Base-by-base conservation (phyloP, 2,113 vertebrate genomes). In the Scophthalmus maximus region DNA sequence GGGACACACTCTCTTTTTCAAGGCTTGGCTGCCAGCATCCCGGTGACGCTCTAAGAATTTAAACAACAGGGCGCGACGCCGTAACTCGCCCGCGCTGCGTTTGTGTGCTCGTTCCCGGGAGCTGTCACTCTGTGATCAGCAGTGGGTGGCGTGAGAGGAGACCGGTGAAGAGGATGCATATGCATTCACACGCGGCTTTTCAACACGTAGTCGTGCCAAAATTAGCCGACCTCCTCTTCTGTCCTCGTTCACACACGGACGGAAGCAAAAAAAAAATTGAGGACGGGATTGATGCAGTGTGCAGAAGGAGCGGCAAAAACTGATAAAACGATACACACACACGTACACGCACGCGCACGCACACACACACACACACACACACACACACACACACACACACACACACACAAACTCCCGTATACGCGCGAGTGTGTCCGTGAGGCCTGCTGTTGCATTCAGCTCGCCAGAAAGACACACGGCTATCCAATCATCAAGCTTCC, bases 111-210 rank as follows among this genome's bases (percentile, higher is more conserved):
- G 47, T 88, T 87, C 78, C 78, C 76, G 70, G 78, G 82, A 88
- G 60, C 86, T 87, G 86, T 87, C 78, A 87, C 46, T 69, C 34
- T 71, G 25, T 73, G 73, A 83, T 83, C 74, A 68, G 49, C 30
- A 66, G 82, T 88, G 82, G 84, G 85, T 73, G 78, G 76, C 53
- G 64, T 76, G 60, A 80, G 69, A 68, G 78, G 67, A 79, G 68
- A 64, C 50, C 68, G 76, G 36, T 75, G 83, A 67, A 62, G 36
- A 69, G 63, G 20, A 69, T 72, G n/a, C 56, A 70, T 74, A 53
- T 50, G 66, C 61, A 52, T 25, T 18, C 58, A 73, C 47, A 11
- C 32, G 34, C 34, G 38, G 26, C 60, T 53, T 64, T 64, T 63
- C 14, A 78, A 29, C 17, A 26, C 46, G 64, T 32, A 59, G 42